These are phyloP conservation scores for Aix galericulata DNA, from an alignment of 2,113 vertebrate species.

Conservation along the genomic window DNA sequence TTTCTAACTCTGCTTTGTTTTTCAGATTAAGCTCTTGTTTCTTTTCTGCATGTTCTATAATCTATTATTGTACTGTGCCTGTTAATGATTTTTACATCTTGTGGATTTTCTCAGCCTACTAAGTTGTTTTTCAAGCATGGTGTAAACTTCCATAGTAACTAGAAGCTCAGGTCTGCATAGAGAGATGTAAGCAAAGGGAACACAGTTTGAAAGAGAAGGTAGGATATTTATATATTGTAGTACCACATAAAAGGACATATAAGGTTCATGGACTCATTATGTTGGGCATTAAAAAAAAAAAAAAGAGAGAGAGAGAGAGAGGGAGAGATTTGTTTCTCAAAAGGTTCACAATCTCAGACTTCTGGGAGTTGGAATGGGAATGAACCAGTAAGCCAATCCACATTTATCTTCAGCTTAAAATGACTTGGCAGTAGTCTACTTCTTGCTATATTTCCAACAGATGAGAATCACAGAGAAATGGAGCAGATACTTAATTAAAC, in stretches of 20 bases:
- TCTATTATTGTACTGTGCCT: neutral
- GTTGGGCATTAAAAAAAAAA: neutral
- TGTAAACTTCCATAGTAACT: neutral
- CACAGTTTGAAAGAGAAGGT: neutral
- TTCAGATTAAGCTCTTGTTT: neutral
- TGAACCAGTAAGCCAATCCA: neutral
- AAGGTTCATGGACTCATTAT: neutral
- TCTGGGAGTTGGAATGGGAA: neutral
- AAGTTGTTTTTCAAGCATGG: neutral
- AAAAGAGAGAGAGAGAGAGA: neutral
- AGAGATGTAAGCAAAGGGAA: neutral
- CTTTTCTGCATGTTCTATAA: neutral
- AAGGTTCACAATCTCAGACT: neutral
- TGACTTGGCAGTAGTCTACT: neutral
- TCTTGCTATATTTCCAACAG: neutral
- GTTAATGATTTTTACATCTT: neutral
- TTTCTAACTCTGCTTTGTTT: neutral
- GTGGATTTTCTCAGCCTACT: neutral
- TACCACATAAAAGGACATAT: neutral
- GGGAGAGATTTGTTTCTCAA: neutral
- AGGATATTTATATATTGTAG: neutral
- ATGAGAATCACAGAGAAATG: neutral
- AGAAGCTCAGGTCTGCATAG: neutral
- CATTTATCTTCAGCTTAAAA: constrained; percentile 6
- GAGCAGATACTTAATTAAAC: neutral